Evolutionary conservation across 1,140 invertebrate genomes (phyloP).

Genomic region (Pogonognathellus flavescens): DNA sequence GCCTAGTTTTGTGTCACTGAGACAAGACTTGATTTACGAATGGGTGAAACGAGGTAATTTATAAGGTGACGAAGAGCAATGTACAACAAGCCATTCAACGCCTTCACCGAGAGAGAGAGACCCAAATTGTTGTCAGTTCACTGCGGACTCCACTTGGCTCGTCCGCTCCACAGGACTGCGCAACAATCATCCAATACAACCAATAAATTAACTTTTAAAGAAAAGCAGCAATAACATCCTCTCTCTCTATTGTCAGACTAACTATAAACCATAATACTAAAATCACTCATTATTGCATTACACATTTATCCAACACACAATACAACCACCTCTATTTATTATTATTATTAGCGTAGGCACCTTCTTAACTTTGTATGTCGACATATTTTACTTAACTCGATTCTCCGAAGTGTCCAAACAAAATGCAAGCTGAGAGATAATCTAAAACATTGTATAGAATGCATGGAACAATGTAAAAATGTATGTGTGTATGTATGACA

Average conservation of each 20-base stretch:
- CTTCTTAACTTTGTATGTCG: no score
- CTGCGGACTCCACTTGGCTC: not conserved
- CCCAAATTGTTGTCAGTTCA: not conserved
- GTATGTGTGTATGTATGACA: not conserved
- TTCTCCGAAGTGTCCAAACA: no score
- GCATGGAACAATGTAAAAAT: no score
- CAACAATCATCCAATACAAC: slow-evolving; percentile 6
- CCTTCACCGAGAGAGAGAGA: slow-evolving; percentile 14
- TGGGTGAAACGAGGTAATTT: slow-evolving; percentile 51
- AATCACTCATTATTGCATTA: no score
- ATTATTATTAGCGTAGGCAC: no score
- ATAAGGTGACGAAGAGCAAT: slow-evolving; percentile 49
- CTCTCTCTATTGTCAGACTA: not conserved
- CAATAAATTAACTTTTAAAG: slow-evolving; percentile 33
- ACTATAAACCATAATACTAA: no score
- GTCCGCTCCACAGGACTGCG: slow-evolving; percentile 6
- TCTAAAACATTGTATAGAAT: no score
- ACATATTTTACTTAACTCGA: no score
- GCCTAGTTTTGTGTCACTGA: slow-evolving; percentile 13
- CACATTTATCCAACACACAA: no score
- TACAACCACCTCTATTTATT: no score
- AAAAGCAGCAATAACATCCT: slow-evolving; percentile 38
- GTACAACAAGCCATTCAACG: slow-evolving; percentile 36
- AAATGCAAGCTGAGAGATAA: no score
- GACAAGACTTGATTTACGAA: slow-evolving; percentile 51